These are phyloP conservation scores for Auanema freiburgensis DNA, from an alignment of 2,888 invertebrate species.

Conservation along the genomic window DNA sequence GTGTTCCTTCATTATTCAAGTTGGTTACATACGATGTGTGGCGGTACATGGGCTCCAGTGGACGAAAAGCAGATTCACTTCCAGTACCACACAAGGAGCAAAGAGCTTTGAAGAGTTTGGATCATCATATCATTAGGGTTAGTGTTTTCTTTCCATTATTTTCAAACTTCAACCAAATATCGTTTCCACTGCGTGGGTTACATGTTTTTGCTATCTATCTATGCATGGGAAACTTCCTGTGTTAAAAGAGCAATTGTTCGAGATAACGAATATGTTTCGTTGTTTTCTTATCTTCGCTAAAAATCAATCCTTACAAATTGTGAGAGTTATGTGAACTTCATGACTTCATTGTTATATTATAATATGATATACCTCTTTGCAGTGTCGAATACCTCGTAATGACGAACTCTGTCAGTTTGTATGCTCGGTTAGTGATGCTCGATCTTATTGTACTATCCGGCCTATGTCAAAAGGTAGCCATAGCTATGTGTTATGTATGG, in stretches of 20 bases:
- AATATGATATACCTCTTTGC: conserved; percentile 27
- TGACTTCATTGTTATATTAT: neutral
- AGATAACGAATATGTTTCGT: too few species aligned
- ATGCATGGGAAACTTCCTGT: too few species aligned
- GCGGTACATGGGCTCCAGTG: conserved; percentile 43
- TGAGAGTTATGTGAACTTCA: neutral
- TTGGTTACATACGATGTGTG: conserved; percentile 68
- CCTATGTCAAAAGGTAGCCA: conserved; percentile 50
- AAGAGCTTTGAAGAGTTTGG: conserved; percentile 40
- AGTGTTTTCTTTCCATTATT: conserved; percentile 53
- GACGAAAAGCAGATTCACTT: conserved; percentile 72
- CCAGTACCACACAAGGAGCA: conserved; percentile 79
- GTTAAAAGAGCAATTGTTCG: too few species aligned
- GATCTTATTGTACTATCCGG: conserved; percentile 93
- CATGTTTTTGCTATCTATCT: too few species aligned
- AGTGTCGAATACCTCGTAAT: conserved; percentile 92
- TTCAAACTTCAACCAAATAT: neutral
- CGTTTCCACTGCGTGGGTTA: too few species aligned
- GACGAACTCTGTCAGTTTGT: conserved; percentile 87
- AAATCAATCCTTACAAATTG: too few species aligned
- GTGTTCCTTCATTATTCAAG: conserved; percentile 84
- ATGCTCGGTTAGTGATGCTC: conserved; percentile 83
- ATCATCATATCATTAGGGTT: conserved; percentile 84
- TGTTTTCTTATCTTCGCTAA: too few species aligned
- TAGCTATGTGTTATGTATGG: conserved; percentile 76